A percentile compares a stretch with the other conserved stretches of the same genome.
Conservation (phyloP, 2,113 vertebrate genomes). For the Xiphophorus couchianus region DNA sequence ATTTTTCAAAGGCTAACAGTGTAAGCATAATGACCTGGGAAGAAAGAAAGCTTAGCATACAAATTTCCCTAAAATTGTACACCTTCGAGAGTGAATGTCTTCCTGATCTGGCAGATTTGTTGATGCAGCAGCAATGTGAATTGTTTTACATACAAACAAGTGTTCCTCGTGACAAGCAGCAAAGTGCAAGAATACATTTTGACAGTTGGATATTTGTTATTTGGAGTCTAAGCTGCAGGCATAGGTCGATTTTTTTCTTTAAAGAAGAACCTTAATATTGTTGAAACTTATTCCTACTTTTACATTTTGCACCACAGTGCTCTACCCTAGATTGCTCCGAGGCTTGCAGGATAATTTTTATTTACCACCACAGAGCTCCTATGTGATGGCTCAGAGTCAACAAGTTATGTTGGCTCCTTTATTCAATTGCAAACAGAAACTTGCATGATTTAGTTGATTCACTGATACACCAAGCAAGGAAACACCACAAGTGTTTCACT, state of each 20-base stretch:
- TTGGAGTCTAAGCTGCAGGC: neutral
- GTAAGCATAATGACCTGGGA: slow-evolving; percentile 13
- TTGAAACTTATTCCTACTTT: neutral
- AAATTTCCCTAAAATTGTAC: slow-evolving; percentile 1
- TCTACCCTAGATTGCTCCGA: neutral
- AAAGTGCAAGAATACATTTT: slow-evolving; percentile 16
- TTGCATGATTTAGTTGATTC: neutral
- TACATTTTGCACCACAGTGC: slow-evolving; percentile 4
- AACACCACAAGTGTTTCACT: neutral
- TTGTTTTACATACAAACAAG: neutral
- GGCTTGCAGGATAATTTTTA: slow-evolving; percentile 7
- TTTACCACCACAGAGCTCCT: slow-evolving; percentile 6
- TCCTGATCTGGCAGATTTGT: slow-evolving; percentile 1
- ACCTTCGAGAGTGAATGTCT: slow-evolving; percentile 2
- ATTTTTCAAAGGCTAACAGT: slow-evolving; percentile 45
- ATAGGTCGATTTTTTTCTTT: neutral
- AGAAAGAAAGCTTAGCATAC: neutral
- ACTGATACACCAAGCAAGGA: neutral
- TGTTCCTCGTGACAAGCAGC: neutral
- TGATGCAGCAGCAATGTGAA: neutral
- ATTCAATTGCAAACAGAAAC: neutral
- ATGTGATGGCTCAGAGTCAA: neutral
- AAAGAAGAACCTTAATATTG: slow-evolving; percentile 3
- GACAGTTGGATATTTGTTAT: neutral
- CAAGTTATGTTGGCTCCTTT: slow-evolving; percentile 13